Evolutionary conservation across 2,113 vertebrate species (phyloP), one percentile per base, ranked within the genome.

Genomic region (Potamarius usumacintae): DNA sequence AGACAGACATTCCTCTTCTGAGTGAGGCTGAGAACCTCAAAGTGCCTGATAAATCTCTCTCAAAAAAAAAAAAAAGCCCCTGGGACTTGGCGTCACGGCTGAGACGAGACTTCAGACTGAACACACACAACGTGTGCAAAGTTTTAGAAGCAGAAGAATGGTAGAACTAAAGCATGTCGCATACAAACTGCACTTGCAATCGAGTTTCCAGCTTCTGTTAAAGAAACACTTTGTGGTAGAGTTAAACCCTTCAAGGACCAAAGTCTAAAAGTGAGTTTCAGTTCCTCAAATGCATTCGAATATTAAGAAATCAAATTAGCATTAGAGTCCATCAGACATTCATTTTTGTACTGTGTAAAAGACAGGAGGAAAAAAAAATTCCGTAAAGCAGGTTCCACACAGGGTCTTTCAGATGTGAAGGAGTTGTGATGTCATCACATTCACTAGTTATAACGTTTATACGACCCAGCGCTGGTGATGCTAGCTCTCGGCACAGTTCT

Each of bases 1-100:
- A 87, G 86, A 88, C 89, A 88, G 79, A 87, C 86, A 86, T 88
- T 86, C 86, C 89, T 90, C 86, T 84, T 90, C 86, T 82, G 69
- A 86, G 77, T 82, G 67, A 84, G 82, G 85, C 76, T 65, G 67
- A 84, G 76, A 82, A 79, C 86, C 80, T 86, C 84, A 83, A 62
- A 86, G 72, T 82, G 85, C 27, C 85, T 79, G 80, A 90, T 90
- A 88, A 86, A 88, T 90, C 67, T 89, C 69, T n/a, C 0, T 0
- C 34, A 20, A 72, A 83, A 74, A 25, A 85, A 77, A 55, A 84
- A 52, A 22, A 0, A 15, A 1, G 15, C 53, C 17, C 52, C 74
- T 63, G 65, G 65, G 89, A 88, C 84, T 42, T 53, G 15, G 27
- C 72, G 82, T 67, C 71, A 83, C 50, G 11, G 78, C 77, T 8